Evolutionary conservation across 2,113 vertebrate genomes (phyloP), one percentile per base, ranked within the genome.

Genomic region (Elephas maximus): DNA sequence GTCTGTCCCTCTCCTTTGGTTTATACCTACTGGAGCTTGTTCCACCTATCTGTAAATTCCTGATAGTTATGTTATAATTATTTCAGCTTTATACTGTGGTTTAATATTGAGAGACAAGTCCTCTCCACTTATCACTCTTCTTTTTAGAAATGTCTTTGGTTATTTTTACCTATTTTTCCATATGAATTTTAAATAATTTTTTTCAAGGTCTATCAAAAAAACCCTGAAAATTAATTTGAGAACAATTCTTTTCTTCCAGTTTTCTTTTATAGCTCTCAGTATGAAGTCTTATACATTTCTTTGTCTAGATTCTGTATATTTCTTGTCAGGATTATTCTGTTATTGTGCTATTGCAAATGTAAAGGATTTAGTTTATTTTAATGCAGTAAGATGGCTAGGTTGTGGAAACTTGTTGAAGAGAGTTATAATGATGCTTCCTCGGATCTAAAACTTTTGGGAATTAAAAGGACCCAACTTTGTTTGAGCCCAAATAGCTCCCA

Each of bases 121-220:
- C 6, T n/a, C 23, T 67, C 57, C 12, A 94, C 57, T 0, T 57
- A 91, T 48, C 69, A 79, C 45, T 89, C 57, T 91, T 83, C 33
- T 84, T 89, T 85, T 90, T 9, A 67, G 84, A 91, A 82, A 77
- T n/a, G n/a, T 90, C 30, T 80, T 85, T 93, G 78, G 85, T 44
- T 90, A 33, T 90, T 79, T 94, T 80, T 9, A 92, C 63, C 78
- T 60, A n/a, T 76, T 33, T 45, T 78, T 86, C 11, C 48, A 87
- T 71, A 82, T 69, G 11, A 94, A 97, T 90, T 96, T 94, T 88
- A 89, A 83, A 48, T 93, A 33, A 76, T 11, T 87, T 96, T 96
- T 89, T 92, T 73, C 62, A 85, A 26, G 5, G 69, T 77, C 30
- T 51, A 65, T 28, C 7, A 51, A 76, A 78, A 77, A n/a, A 37